These are phyloP conservation scores for Ephialtes manifestator DNA, from an alignment of 2,888 invertebrate genomes.

Conservation along the genomic window DNA sequence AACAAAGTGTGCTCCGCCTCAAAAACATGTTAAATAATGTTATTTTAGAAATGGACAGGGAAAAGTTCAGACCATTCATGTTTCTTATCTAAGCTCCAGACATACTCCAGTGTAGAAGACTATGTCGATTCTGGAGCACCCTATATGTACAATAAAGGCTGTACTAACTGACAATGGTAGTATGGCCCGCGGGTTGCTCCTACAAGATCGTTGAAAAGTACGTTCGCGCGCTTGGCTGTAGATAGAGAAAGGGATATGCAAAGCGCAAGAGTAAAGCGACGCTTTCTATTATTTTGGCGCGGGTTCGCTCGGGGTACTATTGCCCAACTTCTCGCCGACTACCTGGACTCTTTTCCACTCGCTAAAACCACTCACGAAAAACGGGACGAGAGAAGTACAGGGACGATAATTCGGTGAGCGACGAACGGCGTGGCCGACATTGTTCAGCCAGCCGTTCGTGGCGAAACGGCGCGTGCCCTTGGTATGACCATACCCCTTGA, in stretches of 20 bases:
- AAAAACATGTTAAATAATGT: background rate
- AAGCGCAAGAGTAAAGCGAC: conserved; percentile 32
- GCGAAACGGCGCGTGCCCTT: conserved; percentile 75
- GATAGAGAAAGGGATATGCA: conserved; percentile 34
- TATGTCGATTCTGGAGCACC: conserved; percentile 24
- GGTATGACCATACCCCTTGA: conserved; percentile 40
- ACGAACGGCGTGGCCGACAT: conserved; percentile 66
- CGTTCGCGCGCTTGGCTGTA: conserved; percentile 61
- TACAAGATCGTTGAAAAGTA: conserved; percentile 81
- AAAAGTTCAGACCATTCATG: background rate
- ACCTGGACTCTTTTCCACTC: conserved; percentile 51
- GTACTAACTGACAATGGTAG: conserved; percentile 72
- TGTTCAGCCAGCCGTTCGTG: conserved; percentile 70
- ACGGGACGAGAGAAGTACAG: conserved; percentile 50
- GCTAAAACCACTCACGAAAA: conserved; percentile 31
- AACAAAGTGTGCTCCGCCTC: background rate
- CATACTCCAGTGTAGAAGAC: background rate
- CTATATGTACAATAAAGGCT: conserved; percentile 15
- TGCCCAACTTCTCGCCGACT: conserved; percentile 23
- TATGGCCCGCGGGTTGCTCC: conserved; percentile 61
- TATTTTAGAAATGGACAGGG: background rate
- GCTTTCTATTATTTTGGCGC: conserved; percentile 59
- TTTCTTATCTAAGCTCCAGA: background rate
- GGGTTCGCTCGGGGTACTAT: conserved; percentile 46
- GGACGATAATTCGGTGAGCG: conserved; percentile 79